Evolutionary conservation across 2,113 vertebrate genomes (phyloP).

Genomic region (Vulpes ferrilata): DNA sequence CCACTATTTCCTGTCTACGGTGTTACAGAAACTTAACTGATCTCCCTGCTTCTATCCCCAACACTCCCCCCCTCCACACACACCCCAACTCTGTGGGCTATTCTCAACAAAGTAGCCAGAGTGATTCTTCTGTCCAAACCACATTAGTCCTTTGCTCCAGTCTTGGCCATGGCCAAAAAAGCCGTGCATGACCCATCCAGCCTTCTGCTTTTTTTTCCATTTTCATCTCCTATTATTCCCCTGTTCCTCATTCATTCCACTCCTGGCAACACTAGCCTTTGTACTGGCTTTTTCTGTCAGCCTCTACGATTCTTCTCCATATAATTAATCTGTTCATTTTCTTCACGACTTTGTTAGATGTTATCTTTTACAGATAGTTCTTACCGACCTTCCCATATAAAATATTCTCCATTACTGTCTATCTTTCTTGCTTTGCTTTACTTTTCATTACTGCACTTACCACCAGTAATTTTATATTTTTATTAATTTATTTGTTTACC

Average conservation of each 20-base stretch:
- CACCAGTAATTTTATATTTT: background rate
- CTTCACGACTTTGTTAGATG: background rate
- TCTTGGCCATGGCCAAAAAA: background rate
- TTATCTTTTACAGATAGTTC: background rate
- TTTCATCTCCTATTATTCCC: background rate
- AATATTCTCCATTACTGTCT: background rate
- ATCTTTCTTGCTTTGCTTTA: background rate
- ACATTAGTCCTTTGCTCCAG: background rate
- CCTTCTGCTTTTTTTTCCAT: background rate
- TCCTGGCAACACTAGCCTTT: background rate
- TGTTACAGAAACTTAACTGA: background rate
- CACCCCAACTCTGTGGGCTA: background rate
- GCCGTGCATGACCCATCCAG: background rate
- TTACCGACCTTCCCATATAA: background rate
- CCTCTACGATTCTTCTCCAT: background rate
- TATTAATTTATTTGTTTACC: background rate
- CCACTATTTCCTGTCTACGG: background rate
- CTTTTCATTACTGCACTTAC: background rate
- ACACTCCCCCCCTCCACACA: background rate
- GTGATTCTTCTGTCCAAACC: background rate
- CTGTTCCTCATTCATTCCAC: background rate
- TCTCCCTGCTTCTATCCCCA: background rate
- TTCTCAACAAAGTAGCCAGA: background rate
- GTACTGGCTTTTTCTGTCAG: background rate
- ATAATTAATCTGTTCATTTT: background rate